phyloP scores from a whole-genome alignment of 1,140 invertebrate species.

The Papilio polytes region DNA sequence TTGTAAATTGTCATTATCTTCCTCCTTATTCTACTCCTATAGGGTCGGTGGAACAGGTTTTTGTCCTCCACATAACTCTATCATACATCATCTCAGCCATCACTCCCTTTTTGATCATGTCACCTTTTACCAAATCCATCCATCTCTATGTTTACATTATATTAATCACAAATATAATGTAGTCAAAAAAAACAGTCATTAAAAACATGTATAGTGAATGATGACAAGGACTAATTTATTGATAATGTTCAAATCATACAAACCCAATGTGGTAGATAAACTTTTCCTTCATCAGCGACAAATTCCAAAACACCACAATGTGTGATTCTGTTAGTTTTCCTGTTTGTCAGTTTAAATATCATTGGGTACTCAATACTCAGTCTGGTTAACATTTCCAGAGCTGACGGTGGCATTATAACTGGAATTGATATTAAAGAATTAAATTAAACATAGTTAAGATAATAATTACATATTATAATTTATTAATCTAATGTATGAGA shows the following conservation, averaged over 20 bases:
- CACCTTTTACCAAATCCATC: no score
- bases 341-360: constrained; percentile 98
- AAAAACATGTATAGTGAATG: no score
- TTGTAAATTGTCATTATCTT: no score
- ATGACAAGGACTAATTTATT: neutral
- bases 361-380: constrained; percentile 99
- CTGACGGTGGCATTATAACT: constrained; percentile 99
- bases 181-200: no score
- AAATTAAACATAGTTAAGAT: neutral
- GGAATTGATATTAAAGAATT: constrained; percentile 63
- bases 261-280: constrained; percentile 99
- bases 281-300: constrained; percentile 99
- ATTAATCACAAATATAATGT: no score
- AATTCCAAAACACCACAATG: constrained; percentile 99
- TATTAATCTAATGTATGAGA: neutral
- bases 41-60: no score
- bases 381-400: constrained; percentile 95
- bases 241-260: constrained; percentile 42
- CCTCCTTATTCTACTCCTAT: no score
- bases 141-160: no score
- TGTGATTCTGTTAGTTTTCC: constrained; percentile 92
- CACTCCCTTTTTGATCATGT: no score
- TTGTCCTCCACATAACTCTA: no score
- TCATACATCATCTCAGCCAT: no score
- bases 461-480: neutral